Conservation (phyloP, 37 sponge, comb jelly and placozoan species). For the Agelas oroides region DNA sequence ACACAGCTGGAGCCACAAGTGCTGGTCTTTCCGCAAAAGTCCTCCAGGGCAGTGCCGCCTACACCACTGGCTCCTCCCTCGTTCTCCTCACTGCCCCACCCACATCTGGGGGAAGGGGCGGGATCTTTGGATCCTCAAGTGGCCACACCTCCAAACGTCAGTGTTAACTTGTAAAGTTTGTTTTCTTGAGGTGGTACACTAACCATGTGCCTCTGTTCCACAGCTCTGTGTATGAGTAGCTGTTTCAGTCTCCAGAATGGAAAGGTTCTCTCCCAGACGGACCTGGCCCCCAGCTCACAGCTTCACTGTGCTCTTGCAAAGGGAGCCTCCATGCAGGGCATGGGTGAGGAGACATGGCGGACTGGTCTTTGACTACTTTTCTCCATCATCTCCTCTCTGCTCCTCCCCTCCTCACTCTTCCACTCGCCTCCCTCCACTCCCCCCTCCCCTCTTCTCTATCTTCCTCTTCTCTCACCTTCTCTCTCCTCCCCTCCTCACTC, state of each 20-base stretch:
- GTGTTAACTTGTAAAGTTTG: neutral
- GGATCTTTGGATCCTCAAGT: constrained; percentile 46
- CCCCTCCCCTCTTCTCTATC: neutral
- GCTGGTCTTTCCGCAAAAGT: constrained; percentile 63
- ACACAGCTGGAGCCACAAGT: constrained; percentile 59
- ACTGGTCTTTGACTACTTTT: neutral
- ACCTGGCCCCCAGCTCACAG: constrained; percentile 42
- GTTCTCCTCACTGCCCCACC: constrained; percentile 66
- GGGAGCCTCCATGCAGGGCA: constrained; percentile 39
- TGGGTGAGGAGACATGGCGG: constrained; percentile 36
- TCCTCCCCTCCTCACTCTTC: neutral
- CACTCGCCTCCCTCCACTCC: neutral
- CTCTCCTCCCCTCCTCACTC: too few species aligned
- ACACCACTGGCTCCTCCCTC: constrained; percentile 76
- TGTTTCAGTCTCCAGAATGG: constrained; percentile 61
- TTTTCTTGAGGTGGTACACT: too few species aligned
- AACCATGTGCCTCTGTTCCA: neutral
- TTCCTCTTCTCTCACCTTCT: too few species aligned
- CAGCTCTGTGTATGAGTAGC: constrained; percentile 50
- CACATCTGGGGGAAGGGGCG: constrained; percentile 45
- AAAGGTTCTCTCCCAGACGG: constrained; percentile 44
- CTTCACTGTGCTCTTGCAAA: constrained; percentile 70
- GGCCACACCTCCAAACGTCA: constrained; percentile 22
- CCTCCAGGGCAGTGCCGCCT: constrained; percentile 58
- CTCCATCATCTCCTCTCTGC: neutral